These are phyloP conservation scores for Caenorhabditis inopinata DNA, from an alignment of 1,140 invertebrate species.

Conservation along the genomic window DNA sequence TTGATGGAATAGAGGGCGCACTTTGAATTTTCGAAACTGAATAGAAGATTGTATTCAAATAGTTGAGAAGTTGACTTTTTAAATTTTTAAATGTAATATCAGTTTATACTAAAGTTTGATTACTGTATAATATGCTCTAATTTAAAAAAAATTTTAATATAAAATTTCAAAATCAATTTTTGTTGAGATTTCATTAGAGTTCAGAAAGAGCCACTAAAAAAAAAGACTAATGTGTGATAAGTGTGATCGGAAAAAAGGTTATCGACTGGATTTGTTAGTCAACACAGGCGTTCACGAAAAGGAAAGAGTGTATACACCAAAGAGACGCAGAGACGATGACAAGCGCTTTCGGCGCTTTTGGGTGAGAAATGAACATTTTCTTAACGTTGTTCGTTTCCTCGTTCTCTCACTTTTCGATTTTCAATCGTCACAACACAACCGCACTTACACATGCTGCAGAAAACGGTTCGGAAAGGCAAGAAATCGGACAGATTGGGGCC, in stretches of 20 bases:
- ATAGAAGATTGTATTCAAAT: too few relatives aligned
- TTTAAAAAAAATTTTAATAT: too few relatives aligned
- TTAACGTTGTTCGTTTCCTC: slow-evolving; percentile 15
- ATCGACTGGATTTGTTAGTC: slow-evolving; percentile 21
- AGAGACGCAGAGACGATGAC: slow-evolving; percentile 3
- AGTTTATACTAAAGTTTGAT: too few relatives aligned
- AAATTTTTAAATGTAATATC: too few relatives aligned
- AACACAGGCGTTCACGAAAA: background rate
- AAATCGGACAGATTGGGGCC: slow-evolving; percentile 6
- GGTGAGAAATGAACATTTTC: slow-evolving; percentile 17
- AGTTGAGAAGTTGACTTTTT: too few relatives aligned
- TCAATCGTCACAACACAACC: slow-evolving; percentile 3
- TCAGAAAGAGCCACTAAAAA: background rate
- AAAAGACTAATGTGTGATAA: slow-evolving; percentile 10
- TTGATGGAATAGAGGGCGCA: too few relatives aligned
- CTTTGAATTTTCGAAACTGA: too few relatives aligned
- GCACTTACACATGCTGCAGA: slow-evolving; percentile 12
- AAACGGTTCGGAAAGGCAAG: background rate
- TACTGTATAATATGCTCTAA: too few relatives aligned
- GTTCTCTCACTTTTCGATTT: slow-evolving; percentile 4
- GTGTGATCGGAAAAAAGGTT: background rate
- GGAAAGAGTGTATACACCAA: background rate
- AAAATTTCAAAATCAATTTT: too few relatives aligned
- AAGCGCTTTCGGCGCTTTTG: slow-evolving; percentile 28
- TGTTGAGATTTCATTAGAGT: too few relatives aligned